Base-by-base conservation (phyloP, 2,888 invertebrate genomes). In the Dasypogon diadema region DNA sequence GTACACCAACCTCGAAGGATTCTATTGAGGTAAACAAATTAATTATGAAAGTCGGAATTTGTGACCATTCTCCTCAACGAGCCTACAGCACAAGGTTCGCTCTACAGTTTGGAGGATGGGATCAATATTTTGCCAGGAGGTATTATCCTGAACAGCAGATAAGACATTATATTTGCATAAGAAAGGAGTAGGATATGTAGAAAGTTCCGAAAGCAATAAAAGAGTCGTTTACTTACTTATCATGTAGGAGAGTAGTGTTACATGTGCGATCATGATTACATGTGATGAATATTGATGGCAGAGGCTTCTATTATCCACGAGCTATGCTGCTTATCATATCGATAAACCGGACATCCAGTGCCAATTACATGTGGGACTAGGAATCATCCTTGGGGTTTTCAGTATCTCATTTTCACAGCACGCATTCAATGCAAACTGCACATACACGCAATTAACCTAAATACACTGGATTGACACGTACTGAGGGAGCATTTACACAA, bases 201-300 rank as follows among this genome's bases (percentile, higher is more conserved):
- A 60, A 37, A 37, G 18, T 60, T 60, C 42, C 42, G 8, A 60
- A 12, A 60, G 16, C 37, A 60, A 60, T 34, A 60, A 60, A 60
- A 42, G 5, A 68, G 22, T 2, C 26, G 30, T 30, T 21, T 74
- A 74, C 74, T 74, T 46, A 74, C 74, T 74, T 74, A 74, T 74
- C 74, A 74, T 74, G 48, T 74, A 74, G 48, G 42, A 58, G 30
- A 74, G 74, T 18, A 58, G 58, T 6, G 56, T 26, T 26, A 58
- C 58, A 60, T 74, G 74, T 26, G 74, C 74, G 58, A 74, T 74
- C 74, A 74, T 74, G 58, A 46, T 74, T 51, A 51, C 70, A 70
- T 70, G 22, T 34, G 54, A 34, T 70, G 70, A 54, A 70, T 54
- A 54, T 30, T 70, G 54, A 51, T 70, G 51, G 18, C 16, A 16